These are phyloP conservation scores for Chaetura pelagica DNA, from an alignment of 2,113 vertebrate species.

Conservation along the genomic window DNA sequence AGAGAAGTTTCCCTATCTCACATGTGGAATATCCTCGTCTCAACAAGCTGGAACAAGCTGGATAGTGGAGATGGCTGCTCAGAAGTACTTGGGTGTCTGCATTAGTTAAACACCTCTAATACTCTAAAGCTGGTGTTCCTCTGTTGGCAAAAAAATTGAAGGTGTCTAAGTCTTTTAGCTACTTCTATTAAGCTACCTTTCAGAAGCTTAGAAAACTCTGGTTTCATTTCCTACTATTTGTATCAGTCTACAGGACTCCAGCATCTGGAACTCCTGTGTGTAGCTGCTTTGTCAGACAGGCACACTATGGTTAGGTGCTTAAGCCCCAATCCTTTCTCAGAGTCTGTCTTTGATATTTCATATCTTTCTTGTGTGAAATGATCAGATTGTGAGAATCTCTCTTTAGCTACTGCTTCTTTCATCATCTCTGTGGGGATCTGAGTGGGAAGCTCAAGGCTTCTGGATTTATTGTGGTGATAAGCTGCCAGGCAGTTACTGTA, in stretches of 20 bases:
- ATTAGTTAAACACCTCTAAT: not conserved
- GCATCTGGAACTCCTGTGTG: no score
- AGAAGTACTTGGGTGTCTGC: not conserved
- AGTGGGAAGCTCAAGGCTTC: not conserved
- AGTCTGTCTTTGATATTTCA: not conserved
- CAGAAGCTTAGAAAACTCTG: not conserved
- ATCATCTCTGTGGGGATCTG: not conserved
- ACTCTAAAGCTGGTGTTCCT: not conserved
- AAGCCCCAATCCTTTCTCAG: not conserved
- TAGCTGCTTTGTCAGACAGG: not conserved
- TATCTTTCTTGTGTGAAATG: not conserved
- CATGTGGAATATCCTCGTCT: not conserved
- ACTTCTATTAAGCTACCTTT: not conserved
- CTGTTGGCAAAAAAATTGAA: not conserved
- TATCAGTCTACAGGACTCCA: not conserved
- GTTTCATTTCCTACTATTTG: not conserved
- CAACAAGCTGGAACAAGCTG: not conserved
- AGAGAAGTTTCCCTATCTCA: not conserved
- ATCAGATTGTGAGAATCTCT: not conserved
- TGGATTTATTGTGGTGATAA: not conserved
- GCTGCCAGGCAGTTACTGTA: not conserved
- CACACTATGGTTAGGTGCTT: not conserved
- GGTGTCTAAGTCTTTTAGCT: not conserved
- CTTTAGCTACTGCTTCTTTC: not conserved
- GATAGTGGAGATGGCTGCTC: not conserved